Percentiles rank a stretch among this genome's conserved stretches.
Conservation (phyloP, 2,113 vertebrate species). For the Seriola quinqueradiata region DNA sequence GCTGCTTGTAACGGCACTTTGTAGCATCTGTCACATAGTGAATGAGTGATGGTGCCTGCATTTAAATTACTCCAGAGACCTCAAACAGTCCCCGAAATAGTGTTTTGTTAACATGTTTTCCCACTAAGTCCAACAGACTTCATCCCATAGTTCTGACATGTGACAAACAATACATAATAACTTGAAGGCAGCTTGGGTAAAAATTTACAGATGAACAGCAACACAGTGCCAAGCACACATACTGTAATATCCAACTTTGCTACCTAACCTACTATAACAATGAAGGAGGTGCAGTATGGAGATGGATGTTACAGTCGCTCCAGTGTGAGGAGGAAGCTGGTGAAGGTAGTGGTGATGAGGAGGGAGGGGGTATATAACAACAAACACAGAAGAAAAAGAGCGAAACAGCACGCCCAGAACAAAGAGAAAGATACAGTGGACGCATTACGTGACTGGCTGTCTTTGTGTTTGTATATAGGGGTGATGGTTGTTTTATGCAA, state of each 20-base stretch:
- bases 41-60: conserved; percentile 52
- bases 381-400: conserved; percentile 15
- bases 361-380: not conserved
- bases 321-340: not conserved
- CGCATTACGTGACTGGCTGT: conserved; percentile 51
- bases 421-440: conserved; percentile 42
- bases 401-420: conserved; percentile 26
- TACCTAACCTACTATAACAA: not conserved
- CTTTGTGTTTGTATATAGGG: conserved; percentile 56
- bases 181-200: not conserved
- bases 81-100: conserved; percentile 4
- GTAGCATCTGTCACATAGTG: conserved; percentile 62
- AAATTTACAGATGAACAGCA: not conserved
- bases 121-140: not conserved
- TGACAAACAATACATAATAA: not conserved
- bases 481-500: conserved; percentile 72
- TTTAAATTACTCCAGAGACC: conserved; percentile 41
- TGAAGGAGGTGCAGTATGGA: not conserved
- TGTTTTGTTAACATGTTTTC: conserved; percentile 8
- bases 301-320: not conserved
- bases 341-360: not conserved
- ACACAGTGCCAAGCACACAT: not conserved
- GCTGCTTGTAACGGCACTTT: conserved; percentile 52
- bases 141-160: not conserved
- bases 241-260: not conserved